Percentiles rank a stretch among this genome's conserved stretches.
Conservation (phyloP, 1,140 invertebrate species). For the Bathynomus jamesi region DNA sequence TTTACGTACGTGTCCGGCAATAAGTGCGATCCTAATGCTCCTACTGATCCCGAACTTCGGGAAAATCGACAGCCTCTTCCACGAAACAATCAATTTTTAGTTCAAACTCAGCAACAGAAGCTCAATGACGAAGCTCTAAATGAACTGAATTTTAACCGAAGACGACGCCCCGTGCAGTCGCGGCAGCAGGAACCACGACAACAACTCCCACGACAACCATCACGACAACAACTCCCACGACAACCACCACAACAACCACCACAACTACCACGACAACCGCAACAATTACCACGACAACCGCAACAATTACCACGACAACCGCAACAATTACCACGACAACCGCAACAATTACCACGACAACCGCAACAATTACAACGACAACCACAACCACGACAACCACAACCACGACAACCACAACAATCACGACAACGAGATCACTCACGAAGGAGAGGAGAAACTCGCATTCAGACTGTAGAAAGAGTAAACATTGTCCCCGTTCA, state of each 20-base stretch:
- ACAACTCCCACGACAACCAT: neutral
- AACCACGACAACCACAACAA: neutral
- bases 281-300: neutral
- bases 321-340: neutral
- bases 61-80: constrained; percentile 41
- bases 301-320: neutral
- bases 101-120: constrained; percentile 26
- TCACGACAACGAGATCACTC: neutral
- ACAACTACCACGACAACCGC: constrained; percentile 2
- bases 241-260: neutral
- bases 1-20: constrained; percentile 88
- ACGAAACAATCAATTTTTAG: constrained; percentile 30
- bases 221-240: constrained; percentile 2
- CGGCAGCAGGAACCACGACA: neutral
- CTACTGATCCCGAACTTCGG: constrained; percentile 44
- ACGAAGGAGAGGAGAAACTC: too few relatives aligned
- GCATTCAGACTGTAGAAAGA: too few relatives aligned
- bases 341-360: neutral
- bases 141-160: constrained; percentile 23
- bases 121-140: constrained; percentile 31
- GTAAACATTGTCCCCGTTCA: too few relatives aligned
- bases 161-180: constrained; percentile 17
- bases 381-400: neutral
- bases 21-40: constrained; percentile 65
- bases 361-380: neutral